Conservation (phyloP, 2,113 vertebrate species). For the Gopherus evgoodei region DNA sequence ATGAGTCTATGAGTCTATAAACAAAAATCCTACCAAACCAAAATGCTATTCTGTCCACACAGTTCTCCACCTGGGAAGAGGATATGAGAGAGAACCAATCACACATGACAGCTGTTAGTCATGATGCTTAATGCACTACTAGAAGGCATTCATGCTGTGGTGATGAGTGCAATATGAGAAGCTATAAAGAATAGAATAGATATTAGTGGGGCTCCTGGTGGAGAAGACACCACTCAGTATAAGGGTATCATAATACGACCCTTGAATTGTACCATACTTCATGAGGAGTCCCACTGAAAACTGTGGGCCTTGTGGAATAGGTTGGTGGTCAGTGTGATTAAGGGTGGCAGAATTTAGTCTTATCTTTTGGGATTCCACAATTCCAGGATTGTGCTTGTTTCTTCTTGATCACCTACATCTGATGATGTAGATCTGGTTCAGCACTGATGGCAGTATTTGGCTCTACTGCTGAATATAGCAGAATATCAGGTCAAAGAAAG, state of each 20-base stretch:
- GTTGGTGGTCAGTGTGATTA: not conserved
- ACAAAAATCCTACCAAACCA: not conserved
- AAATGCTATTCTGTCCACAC: rapidly evolving
- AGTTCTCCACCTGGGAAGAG: not conserved
- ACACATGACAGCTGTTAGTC: not conserved
- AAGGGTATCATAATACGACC: rapidly evolving
- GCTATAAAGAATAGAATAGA: not conserved
- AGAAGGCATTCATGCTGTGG: not conserved
- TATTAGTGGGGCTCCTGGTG: not conserved
- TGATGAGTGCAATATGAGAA: conserved; percentile 7
- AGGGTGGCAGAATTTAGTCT: not conserved
- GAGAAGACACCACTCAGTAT: not conserved
- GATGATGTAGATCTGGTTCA: not conserved
- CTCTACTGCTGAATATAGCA: not conserved
- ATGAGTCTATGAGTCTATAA: no score
- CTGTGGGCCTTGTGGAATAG: not conserved
- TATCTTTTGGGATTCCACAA: not conserved
- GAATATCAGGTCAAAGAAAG: not conserved
- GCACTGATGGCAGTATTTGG: not conserved
- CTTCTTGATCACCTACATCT: not conserved
- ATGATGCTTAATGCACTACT: not conserved
- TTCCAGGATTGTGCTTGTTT: not conserved
- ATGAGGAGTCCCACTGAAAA: not conserved
- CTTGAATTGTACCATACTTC: not conserved
- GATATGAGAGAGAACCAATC: not conserved